Evolutionary conservation across 2,888 invertebrate genomes (phyloP), one percentile per base, ranked within the genome.

Genomic region (Notodonta dromedarius): DNA sequence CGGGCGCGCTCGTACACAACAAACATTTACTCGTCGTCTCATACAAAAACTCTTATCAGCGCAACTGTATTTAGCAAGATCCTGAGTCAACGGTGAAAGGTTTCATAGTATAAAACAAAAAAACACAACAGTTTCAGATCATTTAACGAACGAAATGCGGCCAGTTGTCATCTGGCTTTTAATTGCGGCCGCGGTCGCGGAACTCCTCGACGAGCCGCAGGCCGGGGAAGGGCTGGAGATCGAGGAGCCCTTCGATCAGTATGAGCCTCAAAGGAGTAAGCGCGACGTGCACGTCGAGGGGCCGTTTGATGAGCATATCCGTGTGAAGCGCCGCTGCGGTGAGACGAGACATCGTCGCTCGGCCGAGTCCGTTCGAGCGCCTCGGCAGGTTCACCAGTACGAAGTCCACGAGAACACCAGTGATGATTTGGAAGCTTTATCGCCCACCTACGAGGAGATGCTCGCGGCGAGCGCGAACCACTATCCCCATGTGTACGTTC

Each of bases 401-500:
- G 90, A 93, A 71, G 93, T 93, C 0, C 86, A 91, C 63, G 93
- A 93, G 75, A 71, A 80, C 40, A 84, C 82, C 0, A 91, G 90
- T 42, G 93, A 90, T 40, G 91, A 74, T 4, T 62, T 72, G 8
- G 65, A 79, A 65, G 66, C 82, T 64, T 63, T 83, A 0, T 83
- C 86, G 3, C 87, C 87, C 1, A 88, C 91, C 0, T 91, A 89
- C 73, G 91, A 93, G 63, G 88, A 92, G 72, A 90, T 93, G 92
- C 67, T 91, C 57, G 91, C 92, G 0, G 92, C 91, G 0, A 91
- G 90, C 64, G 92, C 92, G 0, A 88, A 93, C 62, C 93, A 94
- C 67, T 90, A 92, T 65, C 92, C 91, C 66, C 82, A 80, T 58
- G 84, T 87, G 56, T 87, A 89, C 72, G 87, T 80, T 0, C 79